Base-by-base conservation (phyloP, 1,140 invertebrate species). In the Epicauta chinensis region DNA sequence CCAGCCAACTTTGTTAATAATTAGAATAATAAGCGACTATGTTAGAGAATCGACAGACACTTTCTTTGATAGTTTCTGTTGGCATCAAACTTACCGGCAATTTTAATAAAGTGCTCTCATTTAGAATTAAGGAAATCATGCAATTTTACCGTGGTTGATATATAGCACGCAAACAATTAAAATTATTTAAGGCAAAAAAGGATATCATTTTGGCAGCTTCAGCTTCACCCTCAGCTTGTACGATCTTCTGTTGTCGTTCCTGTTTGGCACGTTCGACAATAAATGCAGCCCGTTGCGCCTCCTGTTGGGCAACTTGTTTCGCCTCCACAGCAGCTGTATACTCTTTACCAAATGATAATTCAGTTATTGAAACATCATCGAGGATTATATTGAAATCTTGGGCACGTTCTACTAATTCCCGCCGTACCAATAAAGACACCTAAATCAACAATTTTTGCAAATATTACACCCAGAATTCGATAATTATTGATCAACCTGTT, bases 281-380 rank as follows among this genome's bases (percentile, higher is more conserved):
- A 72, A 99, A 99, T 50, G 94, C 93, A 34, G 97, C 97, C 62
- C 97, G 75, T 74, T 99, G 97, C 10, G 97, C 97, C 74, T 99
- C 97, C 77, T 99, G 97, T 70, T 99, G 97, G 11, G 96, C 96
- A 12, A 99, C 94, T 75, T 99, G 97, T 74, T 99, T 99, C 6
- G 96, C 86, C 80, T 99, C 97, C 65, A 99, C 97, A 50, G 97
- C 97, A 39, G 95, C 94, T n/a, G 96, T 95, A 67, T 99, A 99
- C 74, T 99, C 96, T 71, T 95, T 94, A 16, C 97, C 94, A 74
- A 99, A 99, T 71, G 93, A 97, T 32, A 99, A 76, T 72, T 99
- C 97, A 35, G 97, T 99, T 40, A 99, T 87, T 3, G 97, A 98
- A n/a, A 99, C 97, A 77, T 99, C 97, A 76, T 99, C 97, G 23